Percentiles rank a stretch among this genome's conserved stretches.
Evolutionary conservation across 2,888 invertebrate species (phyloP).

Genomic region (Rhagophthalmus giganteus): DNA sequence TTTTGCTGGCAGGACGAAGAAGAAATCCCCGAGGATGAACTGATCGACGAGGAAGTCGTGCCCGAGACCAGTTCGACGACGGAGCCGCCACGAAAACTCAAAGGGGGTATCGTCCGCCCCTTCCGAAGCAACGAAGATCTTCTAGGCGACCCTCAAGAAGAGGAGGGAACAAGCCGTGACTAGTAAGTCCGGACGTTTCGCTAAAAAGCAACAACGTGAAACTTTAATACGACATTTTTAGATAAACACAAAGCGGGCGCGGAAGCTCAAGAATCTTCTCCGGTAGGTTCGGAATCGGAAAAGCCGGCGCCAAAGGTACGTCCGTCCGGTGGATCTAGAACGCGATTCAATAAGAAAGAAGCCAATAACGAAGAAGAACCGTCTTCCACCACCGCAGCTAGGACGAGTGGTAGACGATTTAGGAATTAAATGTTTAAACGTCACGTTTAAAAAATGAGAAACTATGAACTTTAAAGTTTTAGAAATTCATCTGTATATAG

Average conservation of each 20-base stretch:
- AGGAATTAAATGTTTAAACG: constrained; percentile 42
- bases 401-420: constrained; percentile 50
- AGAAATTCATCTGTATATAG: too few relatives aligned
- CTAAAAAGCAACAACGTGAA: neutral
- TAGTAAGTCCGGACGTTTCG: constrained; percentile 56
- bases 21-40: constrained; percentile 61
- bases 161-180: constrained; percentile 70
- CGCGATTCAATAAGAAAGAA: constrained; percentile 26
- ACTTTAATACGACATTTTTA: constrained; percentile 5
- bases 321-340: constrained; percentile 9
- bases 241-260: constrained; percentile 20
- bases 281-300: constrained; percentile 12
- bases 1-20: constrained; percentile 50
- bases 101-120: constrained; percentile 68
- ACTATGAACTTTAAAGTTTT: too few relatives aligned
- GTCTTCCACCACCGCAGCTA: constrained; percentile 39
- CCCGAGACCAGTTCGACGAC: constrained; percentile 69
- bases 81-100: constrained; percentile 69
- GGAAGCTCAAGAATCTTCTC: constrained; percentile 23
- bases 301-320: constrained; percentile 10
- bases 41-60: constrained; percentile 60
- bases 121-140: constrained; percentile 80
- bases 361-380: constrained; percentile 24
- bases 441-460: constrained; percentile 1
- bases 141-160: constrained; percentile 70